These are phyloP conservation scores for Crocuta crocuta DNA, from an alignment of 2,113 vertebrate genomes.

Conservation along the genomic window DNA sequence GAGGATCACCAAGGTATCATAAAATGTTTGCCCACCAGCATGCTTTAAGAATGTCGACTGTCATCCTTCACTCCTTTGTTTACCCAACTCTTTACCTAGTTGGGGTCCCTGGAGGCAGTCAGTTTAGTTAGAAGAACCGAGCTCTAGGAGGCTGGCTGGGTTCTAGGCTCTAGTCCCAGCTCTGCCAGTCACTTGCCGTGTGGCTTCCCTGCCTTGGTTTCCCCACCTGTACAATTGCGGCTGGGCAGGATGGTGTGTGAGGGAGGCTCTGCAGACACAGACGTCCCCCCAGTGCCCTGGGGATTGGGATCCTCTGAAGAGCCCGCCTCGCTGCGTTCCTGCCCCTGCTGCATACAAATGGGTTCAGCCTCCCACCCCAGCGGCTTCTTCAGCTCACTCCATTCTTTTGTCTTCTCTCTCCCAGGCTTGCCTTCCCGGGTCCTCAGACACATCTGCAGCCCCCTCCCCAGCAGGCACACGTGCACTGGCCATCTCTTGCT, in stretches of 20 bases:
- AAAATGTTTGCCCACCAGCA: background rate
- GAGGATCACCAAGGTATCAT: background rate
- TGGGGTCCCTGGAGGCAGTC: background rate
- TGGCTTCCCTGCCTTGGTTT: slow-evolving; percentile 32
- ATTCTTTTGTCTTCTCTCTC: slow-evolving; percentile 69
- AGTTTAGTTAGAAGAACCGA: background rate
- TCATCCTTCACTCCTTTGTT: background rate
- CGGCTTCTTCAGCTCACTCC: background rate
- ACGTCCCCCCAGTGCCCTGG: background rate
- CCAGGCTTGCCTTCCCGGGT: slow-evolving; percentile 15
- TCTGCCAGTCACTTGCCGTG: background rate
- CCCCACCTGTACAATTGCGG: background rate
- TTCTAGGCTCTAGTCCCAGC: background rate
- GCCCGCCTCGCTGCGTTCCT: background rate
- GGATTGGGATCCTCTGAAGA: slow-evolving; percentile 36
- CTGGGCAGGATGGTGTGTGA: background rate
- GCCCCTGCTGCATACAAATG: slow-evolving; percentile 64
- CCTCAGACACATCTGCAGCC: slow-evolving; percentile 68
- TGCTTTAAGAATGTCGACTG: accelerated
- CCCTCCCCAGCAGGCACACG: background rate
- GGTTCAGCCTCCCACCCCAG: slow-evolving; percentile 44
- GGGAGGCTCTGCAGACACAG: background rate
- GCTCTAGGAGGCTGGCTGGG: background rate
- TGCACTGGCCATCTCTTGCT: background rate
- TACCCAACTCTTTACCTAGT: background rate